Evolutionary conservation across 2,888 invertebrate species (phyloP), one percentile per base, ranked within the genome.

Genomic region (Busseola fusca): DNA sequence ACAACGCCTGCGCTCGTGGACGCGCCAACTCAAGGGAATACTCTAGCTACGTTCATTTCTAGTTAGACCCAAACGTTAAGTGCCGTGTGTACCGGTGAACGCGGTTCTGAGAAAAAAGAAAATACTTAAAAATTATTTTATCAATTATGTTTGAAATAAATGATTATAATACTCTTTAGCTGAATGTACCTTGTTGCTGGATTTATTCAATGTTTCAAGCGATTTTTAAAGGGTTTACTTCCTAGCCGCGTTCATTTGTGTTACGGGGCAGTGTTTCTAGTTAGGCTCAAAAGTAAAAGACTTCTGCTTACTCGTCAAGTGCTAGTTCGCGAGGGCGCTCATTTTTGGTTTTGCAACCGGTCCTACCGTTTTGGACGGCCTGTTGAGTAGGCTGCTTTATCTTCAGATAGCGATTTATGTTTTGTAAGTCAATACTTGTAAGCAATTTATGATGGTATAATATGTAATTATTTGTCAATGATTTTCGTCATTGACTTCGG

Each of bases 361-460:
- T 63, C 59, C 57, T 69, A 62, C 14, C 59, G 25, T 66, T 77
- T 56, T 58, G 57, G 45, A 60, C 52, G 56, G 66, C 72, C 60
- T 69, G n/a, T 77, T 58, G 25, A 62, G 54, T 72, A 70, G 75
- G 82, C 83, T 83, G 84, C 83, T 86, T 88, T 86, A 87, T 87
- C 82, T 80, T 74, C 69, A 82, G 82, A 86, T 86, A 84, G 84
- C 74, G 86, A 87, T 86, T 89, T 87, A 87, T 89, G 88, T 88
- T 89, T 90, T 88, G 85, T 89, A 89, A 88, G 84, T 87, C 84
- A 83, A 85, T 88, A 87, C 85, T 87, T 76, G 84, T 87, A 89
- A 86, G 86, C 86, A 34, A 34, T 34, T 77, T 72, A 79, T 67
- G 72, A 78, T 79, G 71, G 75, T 34, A 34, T 34, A 34, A 34